Percentiles rank a stretch among this genome's conserved stretches.
phyloP scores from a whole-genome alignment of 2,113 vertebrate genomes.

The Leucopsar rothschildi region DNA sequence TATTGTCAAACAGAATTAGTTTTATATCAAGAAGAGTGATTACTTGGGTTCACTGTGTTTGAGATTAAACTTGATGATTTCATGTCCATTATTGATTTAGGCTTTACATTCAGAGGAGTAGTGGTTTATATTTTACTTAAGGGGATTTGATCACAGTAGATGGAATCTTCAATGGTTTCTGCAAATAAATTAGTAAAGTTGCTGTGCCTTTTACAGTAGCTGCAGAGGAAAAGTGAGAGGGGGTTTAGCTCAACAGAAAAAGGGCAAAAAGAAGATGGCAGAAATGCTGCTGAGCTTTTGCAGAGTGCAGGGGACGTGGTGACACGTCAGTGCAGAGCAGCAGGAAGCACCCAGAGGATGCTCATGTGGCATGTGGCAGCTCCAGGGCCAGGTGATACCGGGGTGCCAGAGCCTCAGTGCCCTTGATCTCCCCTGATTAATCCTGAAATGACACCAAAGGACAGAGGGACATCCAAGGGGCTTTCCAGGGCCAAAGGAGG shows the following conservation, averaged over 20 bases:
- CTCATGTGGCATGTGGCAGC: background rate
- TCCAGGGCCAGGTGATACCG: fast-evolving
- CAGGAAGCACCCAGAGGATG: background rate
- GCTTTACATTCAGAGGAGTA: constrained; percentile 50
- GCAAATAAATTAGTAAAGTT: constrained; percentile 52
- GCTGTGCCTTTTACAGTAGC: background rate
- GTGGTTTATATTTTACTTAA: constrained; percentile 64
- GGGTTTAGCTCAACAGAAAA: background rate
- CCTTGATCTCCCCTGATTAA: background rate
- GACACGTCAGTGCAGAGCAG: background rate
- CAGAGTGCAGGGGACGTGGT: background rate
- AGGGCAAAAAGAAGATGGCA: background rate
- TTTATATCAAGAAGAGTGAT: constrained; percentile 67
- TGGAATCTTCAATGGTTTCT: constrained; percentile 43
- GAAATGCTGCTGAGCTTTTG: background rate
- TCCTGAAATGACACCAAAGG: background rate
- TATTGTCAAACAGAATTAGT: constrained; percentile 65
- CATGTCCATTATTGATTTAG: constrained; percentile 67
- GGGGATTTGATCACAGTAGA: constrained; percentile 54
- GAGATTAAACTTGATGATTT: constrained; percentile 70
- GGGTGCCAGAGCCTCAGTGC: background rate
- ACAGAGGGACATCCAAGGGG: background rate
- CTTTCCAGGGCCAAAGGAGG: background rate
- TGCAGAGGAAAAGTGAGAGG: background rate
- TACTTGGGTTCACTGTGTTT: constrained; percentile 44